Evolutionary conservation across 2,888 invertebrate genomes (phyloP).

Genomic region (Euzophera pinguis): DNA sequence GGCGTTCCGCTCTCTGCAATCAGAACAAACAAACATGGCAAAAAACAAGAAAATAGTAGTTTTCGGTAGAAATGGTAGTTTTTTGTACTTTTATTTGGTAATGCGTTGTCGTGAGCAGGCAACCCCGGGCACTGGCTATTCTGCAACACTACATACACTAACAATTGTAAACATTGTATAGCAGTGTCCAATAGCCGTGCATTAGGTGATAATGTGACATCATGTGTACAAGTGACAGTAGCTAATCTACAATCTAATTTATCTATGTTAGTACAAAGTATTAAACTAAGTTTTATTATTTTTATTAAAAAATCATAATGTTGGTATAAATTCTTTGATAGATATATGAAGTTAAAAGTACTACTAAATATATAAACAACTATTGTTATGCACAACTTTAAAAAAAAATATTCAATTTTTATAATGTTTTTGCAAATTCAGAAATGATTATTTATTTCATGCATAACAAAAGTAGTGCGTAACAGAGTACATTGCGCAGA

Average conservation of each 20-base stretch:
- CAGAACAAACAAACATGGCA: constrained; percentile 76
- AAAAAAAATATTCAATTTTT: no score
- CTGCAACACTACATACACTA: constrained; percentile 77
- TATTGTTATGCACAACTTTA: no score
- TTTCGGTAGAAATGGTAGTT: constrained; percentile 17
- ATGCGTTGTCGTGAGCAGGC: constrained; percentile 48
- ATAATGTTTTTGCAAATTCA: no score
- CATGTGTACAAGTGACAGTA: not conserved
- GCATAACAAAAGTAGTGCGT: no score
- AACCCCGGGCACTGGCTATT: constrained; percentile 64
- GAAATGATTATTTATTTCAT: no score
- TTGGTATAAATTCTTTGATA: no score
- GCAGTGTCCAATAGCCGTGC: constrained; percentile 18
- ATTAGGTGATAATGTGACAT: constrained; percentile 10
- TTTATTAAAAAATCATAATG: no score
- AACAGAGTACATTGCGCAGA: no score
- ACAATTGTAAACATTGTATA: constrained; percentile 35
- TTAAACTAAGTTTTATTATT: not conserved
- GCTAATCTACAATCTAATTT: not conserved
- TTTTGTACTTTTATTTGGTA: constrained; percentile 25
- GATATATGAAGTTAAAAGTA: no score
- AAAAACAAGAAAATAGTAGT: constrained; percentile 41
- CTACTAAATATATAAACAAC: no score
- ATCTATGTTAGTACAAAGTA: not conserved
- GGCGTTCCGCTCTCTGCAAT: constrained; percentile 59